Evolutionary conservation across 2,797 vertebrate genomes (phyloP).

Genomic region (Silurus aristotelis): DNA sequence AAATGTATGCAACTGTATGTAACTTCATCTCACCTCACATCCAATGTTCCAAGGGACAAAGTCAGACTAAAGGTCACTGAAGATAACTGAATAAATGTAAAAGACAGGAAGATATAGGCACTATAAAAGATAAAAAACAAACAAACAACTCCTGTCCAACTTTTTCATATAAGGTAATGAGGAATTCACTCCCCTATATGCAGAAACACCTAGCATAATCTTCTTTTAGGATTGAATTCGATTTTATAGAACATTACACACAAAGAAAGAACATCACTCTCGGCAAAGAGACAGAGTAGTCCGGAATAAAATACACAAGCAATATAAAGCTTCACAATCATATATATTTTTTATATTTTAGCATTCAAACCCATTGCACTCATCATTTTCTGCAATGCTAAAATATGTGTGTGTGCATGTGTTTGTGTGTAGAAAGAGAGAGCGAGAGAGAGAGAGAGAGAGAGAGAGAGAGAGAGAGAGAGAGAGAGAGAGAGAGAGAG

Average conservation of each 20-base stretch:
- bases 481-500: too few species aligned
- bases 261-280: background rate
- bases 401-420: background rate
- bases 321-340: background rate
- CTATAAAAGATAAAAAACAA: background rate
- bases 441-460: too few species aligned
- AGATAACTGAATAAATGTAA: background rate
- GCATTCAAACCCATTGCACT: background rate
- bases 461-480: too few species aligned
- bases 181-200: background rate
- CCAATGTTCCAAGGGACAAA: background rate
- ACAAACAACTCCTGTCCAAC: background rate
- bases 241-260: conserved; percentile 15
- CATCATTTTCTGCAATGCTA: background rate
- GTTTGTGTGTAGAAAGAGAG: background rate
- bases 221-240: background rate
- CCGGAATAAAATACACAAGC: background rate
- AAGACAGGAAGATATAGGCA: background rate
- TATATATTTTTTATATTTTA: conserved; percentile 4
- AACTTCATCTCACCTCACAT: background rate
- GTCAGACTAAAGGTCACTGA: background rate
- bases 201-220: background rate
- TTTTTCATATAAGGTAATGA: background rate
- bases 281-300: background rate
- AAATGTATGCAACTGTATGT: too few species aligned